Base-by-base conservation (phyloP, 1,140 invertebrate species). In the Drosophila tropicalis region DNA sequence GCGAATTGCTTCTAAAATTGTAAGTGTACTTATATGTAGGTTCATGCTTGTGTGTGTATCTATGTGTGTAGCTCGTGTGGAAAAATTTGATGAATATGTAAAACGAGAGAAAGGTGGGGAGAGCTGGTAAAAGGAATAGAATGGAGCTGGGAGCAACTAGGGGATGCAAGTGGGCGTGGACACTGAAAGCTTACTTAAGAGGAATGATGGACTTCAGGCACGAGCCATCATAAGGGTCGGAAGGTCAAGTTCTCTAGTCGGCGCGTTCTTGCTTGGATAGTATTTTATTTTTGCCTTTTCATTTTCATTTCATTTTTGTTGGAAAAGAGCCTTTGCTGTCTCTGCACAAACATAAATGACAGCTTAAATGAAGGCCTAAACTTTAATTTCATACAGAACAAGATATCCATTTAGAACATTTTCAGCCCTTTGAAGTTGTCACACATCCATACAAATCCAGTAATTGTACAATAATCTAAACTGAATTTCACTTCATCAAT, bases 301-400 rank as follows among this genome's bases (percentile, higher is more conserved):
- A 36, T 66, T 62, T 36, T 36, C 34, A 36, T 39, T 39, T 44
- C n/a, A 44, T 15, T 17, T 44, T 44, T 44, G 41, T 44, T 44
- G 4, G 5, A 17, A 15, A n/a, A 44, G 10, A 6, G 15, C 25
- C 5, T 29, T 29, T 29, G 25, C 25, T 1, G 4, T 0, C 6
- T 29, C 29, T 58, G 54, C 61, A n/a, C n/a, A n/a, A n/a, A 58
- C 76, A 60, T 74, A 80, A 79, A 70, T 65, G 61, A 58, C 54
- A 36, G 10, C 39, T 12, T 47, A 51, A 65, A 81, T 80, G n/a
- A 13, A 86, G 69, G 76, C 15, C 67, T 78, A 67, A 81, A 82
- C 77, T 82, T 82, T 82, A 79, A 82, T 76, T 72, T 75, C 86
- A 87, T 22, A 60, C 58, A 58, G 72, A 87, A 76, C 75, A 76